Evolutionary conservation across 1,140 invertebrate genomes (phyloP), one percentile per base, ranked within the genome.

Genomic region (Euwallacea fornicatus): DNA sequence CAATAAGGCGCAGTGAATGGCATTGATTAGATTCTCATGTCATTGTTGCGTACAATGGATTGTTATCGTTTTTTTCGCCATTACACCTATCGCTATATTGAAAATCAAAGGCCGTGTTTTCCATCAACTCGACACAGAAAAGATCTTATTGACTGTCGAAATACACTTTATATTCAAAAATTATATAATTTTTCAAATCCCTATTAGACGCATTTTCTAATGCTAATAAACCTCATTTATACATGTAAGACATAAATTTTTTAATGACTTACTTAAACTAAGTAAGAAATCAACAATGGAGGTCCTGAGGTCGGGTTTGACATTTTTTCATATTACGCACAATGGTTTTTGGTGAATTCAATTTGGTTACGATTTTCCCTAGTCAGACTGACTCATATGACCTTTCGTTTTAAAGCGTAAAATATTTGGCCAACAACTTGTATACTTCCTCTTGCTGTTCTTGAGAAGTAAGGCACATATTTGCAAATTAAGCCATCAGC

Each of bases 21-120:
- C 63, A 71, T 65, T 66, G 69, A 64, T 71, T 71, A 58, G 69
- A 65, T 71, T 71, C 61, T 58, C 69, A 71, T 71, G 46, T 43
- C 41, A 63, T 69, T 62, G 55, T 69, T 50, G 13, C 46, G 9
- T 50, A 50, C 46, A 13, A 50, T 50, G 9, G 46, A 50, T 50
- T 50, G 46, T 50, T 50, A 11, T 33, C 21, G 21, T 33, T 33
- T 33, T 33, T 33, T 33, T 33, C 21, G 21, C 4, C 21, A 33
- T 33, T 33, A 33, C 21, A 33, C 21, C 21, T 33, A 33, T 33
- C 21, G 21, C 21, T 33, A 4, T 33, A 33, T 33, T 33, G 21
- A 33, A 33, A 33, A 33, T 33, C 21, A 33, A 33, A 33, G 21
- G 21, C 21, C 21, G 21, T 33, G 21, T 33, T 33, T 33, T 33